phyloP scores from a whole-genome alignment of 2,797 vertebrate species.

The Gallinago solitaria region DNA sequence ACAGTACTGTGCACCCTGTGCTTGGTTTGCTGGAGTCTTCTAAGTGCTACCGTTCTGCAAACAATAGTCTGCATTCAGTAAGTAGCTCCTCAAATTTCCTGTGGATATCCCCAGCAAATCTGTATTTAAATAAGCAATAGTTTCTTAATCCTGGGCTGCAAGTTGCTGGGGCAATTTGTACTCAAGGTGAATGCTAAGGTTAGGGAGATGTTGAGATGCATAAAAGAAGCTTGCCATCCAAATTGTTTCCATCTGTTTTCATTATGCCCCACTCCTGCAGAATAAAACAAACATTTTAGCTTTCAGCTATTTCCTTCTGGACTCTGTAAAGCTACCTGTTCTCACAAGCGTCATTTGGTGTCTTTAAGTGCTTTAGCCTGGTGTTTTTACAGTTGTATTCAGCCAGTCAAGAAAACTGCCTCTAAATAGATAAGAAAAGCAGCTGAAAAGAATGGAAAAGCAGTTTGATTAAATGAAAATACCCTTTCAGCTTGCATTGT shows the following conservation, averaged over 20 bases:
- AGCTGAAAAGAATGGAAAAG: slow-evolving; percentile 12
- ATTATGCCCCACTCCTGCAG: slow-evolving; percentile 25
- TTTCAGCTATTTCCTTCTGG: slow-evolving; percentile 67
- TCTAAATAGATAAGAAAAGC: neutral
- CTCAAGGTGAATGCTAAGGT: slow-evolving; percentile 49
- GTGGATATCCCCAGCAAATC: slow-evolving; percentile 44
- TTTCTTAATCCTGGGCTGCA: slow-evolving; percentile 38
- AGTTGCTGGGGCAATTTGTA: slow-evolving; percentile 58
- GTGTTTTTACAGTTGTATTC: slow-evolving; percentile 30
- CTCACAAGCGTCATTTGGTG: slow-evolving; percentile 53
- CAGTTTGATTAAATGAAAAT: slow-evolving; percentile 25
- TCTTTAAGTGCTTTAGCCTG: slow-evolving; percentile 43
- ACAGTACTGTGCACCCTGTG: neutral
- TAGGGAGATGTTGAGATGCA: slow-evolving; percentile 35
- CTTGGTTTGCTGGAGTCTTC: neutral
- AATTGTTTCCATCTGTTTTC: slow-evolving; percentile 64
- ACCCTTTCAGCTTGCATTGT: neutral
- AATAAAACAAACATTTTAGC: slow-evolving; percentile 58
- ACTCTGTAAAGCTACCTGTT: slow-evolving; percentile 68
- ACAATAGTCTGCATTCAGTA: slow-evolving; percentile 63
- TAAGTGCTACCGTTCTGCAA: neutral
- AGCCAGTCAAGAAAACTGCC: neutral
- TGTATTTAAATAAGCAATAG: slow-evolving; percentile 50
- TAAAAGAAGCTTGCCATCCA: slow-evolving; percentile 30
- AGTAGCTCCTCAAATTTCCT: slow-evolving; percentile 57